phyloP scores from a whole-genome alignment of 2,797 vertebrate species.

The Liasis olivaceus region DNA sequence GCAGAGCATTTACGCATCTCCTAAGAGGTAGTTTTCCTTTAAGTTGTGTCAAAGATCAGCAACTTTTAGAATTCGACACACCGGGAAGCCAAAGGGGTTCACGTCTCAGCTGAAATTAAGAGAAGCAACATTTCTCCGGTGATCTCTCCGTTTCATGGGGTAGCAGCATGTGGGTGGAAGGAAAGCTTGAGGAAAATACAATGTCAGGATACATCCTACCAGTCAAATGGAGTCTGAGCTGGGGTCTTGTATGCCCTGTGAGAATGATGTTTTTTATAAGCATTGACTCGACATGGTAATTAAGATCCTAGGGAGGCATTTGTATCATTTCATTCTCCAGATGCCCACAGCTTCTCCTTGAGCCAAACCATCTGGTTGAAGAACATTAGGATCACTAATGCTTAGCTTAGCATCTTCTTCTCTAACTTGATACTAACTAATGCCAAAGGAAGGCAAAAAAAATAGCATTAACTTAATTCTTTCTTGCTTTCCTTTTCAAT shows the following conservation, averaged over 20 bases:
- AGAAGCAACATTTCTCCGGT: background rate
- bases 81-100: background rate
- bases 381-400: background rate
- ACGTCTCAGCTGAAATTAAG: background rate
- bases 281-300: background rate
- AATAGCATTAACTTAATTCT: background rate
- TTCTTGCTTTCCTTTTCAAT: background rate
- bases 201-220: background rate
- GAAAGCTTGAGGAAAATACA: background rate
- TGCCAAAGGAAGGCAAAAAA: background rate
- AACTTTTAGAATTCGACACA: background rate
- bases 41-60: background rate
- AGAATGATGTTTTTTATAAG: background rate
- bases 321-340: slow-evolving; percentile 1
- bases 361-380: slow-evolving; percentile 18
- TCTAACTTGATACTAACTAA: background rate
- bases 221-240: background rate
- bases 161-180: slow-evolving; percentile 10
- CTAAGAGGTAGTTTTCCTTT: background rate
- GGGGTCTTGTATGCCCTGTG: background rate
- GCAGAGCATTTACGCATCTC: background rate
- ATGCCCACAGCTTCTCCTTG: background rate
- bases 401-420: background rate
- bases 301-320: background rate
- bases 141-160: background rate